A percentile compares a stretch with the other conserved stretches of the same genome.
Conservation (phyloP, 2,797 vertebrate genomes). For the Mus caroli region DNA sequence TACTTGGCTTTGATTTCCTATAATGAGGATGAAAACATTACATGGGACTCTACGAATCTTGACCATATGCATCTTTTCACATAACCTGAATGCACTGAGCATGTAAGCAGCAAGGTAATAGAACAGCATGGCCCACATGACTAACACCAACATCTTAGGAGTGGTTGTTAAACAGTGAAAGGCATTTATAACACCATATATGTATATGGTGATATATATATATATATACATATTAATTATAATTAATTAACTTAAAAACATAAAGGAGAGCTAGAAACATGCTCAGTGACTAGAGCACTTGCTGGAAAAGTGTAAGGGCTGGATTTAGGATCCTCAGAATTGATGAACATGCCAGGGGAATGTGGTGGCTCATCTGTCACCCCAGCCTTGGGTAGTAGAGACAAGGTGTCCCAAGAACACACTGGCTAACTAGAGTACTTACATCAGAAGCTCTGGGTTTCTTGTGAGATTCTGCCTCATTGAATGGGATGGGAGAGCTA, state of each 20-base stretch:
- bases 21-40: background rate
- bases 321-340: background rate
- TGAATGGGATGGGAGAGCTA: background rate
- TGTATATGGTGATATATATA: background rate
- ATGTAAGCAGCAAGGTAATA: background rate
- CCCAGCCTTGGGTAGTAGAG: background rate
- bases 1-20: constrained; percentile 22
- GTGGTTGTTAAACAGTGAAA: constrained; percentile 2
- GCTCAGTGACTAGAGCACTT: background rate
- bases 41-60: constrained; percentile 12
- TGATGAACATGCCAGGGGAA: no score
- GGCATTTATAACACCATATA: background rate
- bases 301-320: accelerated
- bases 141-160: background rate
- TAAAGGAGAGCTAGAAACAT: background rate
- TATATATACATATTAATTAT: background rate
- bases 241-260: background rate
- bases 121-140: background rate
- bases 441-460: background rate
- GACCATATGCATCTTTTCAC: background rate
- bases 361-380: no score
- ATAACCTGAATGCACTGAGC: background rate
- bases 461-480: background rate
- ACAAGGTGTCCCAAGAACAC: background rate
- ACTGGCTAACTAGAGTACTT: no score